Conservation (phyloP, 2,888 invertebrate genomes). For the Athripsodes cinereus region DNA sequence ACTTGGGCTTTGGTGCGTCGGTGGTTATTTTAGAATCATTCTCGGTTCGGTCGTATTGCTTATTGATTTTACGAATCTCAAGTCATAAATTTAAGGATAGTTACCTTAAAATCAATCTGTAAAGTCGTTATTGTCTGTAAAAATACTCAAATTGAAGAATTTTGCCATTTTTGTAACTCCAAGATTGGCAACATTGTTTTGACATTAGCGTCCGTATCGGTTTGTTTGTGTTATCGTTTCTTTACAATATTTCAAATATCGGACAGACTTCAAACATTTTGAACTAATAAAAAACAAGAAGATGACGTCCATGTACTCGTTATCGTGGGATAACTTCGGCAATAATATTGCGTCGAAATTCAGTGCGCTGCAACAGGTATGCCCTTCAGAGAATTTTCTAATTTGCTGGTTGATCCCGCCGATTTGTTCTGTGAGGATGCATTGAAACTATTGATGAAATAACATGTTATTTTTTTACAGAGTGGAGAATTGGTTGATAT, state of each 20-base stretch:
- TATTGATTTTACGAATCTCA: too few species aligned
- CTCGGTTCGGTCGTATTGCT: too few species aligned
- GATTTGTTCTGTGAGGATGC: too few species aligned
- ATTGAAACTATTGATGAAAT: too few species aligned
- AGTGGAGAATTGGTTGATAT: slow-evolving; percentile 44
- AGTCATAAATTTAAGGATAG: too few species aligned
- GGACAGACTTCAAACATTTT: too few species aligned
- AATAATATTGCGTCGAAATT: slow-evolving; percentile 42
- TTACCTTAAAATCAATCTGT: too few species aligned
- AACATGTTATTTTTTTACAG: slow-evolving; percentile 29
- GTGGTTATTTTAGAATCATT: too few species aligned
- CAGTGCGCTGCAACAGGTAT: slow-evolving; percentile 44
- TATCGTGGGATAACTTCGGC: slow-evolving; percentile 44
- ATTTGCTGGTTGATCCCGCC: too few species aligned
- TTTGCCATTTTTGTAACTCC: background rate
- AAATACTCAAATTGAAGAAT: too few species aligned
- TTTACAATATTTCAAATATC: background rate
- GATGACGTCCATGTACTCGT: slow-evolving; percentile 41
- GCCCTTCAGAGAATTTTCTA: too few species aligned
- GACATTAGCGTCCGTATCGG: background rate
- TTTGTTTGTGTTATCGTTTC: background rate
- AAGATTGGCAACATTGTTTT: background rate
- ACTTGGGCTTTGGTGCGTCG: background rate
- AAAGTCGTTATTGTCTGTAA: too few species aligned
- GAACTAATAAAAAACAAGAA: slow-evolving; percentile 6